These are phyloP conservation scores for Idaea biselata DNA, from an alignment of 2,888 invertebrate species.

Conservation along the genomic window DNA sequence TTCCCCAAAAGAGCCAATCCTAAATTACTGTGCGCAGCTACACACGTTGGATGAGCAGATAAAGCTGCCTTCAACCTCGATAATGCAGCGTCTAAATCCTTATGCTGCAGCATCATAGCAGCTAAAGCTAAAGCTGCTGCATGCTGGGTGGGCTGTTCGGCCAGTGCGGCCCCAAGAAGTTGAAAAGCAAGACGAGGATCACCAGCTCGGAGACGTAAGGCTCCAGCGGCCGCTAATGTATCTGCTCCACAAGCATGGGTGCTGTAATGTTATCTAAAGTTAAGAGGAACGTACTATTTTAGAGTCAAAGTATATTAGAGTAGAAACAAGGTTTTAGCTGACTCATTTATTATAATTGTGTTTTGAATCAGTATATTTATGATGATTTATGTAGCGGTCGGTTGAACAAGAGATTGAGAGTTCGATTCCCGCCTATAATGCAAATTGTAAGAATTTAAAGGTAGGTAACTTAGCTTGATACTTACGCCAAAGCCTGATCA, in stretches of 20 bases:
- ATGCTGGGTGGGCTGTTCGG: conserved; percentile 70
- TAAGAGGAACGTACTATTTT: background rate
- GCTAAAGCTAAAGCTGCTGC: conserved; percentile 74
- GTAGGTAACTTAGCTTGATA: conserved; percentile 18
- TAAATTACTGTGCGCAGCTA: conserved; percentile 67
- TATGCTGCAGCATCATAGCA: conserved; percentile 78
- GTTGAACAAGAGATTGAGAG: too few species aligned
- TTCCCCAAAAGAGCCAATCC: conserved; percentile 67
- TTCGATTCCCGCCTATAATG: background rate
- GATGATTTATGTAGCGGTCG: too few species aligned
- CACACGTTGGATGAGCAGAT: conserved; percentile 65
- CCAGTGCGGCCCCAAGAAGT: conserved; percentile 76
- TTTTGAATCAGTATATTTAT: too few species aligned
- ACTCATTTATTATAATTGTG: too few species aligned
- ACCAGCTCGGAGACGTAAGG: conserved; percentile 72
- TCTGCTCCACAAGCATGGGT: conserved; percentile 70
- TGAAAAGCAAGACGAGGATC: conserved; percentile 76
- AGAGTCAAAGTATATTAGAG: too few species aligned
- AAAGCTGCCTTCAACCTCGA: conserved; percentile 73
- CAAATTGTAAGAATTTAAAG: background rate
- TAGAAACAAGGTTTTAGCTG: too few species aligned
- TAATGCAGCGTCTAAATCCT: conserved; percentile 69
- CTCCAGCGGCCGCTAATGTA: conserved; percentile 74
- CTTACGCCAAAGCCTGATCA: conserved; percentile 86
- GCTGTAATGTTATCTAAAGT: conserved; percentile 26